phyloP scores from a whole-genome alignment of 2,888 invertebrate genomes.

The Eristalinus aeneus region DNA sequence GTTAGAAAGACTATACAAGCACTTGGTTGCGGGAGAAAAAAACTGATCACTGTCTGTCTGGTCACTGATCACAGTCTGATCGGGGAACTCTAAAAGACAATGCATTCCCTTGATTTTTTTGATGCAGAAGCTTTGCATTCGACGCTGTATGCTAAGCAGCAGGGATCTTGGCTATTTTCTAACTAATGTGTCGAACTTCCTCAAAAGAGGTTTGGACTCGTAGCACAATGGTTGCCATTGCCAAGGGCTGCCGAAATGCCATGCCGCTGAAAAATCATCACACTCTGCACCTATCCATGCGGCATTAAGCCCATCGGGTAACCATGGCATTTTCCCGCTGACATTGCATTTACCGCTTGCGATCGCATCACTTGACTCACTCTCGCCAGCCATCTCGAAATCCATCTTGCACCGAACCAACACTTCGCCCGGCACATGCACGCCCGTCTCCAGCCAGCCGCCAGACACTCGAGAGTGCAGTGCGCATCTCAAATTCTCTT shows the following conservation, averaged over 20 bases:
- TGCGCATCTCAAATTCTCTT: constrained; percentile 30
- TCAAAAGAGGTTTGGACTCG: too few species aligned
- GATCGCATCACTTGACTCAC: constrained; percentile 21
- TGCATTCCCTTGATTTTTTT: too few species aligned
- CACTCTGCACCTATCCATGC: not conserved
- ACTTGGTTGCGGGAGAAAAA: too few species aligned
- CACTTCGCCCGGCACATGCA: not conserved
- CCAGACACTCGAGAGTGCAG: constrained; percentile 28
- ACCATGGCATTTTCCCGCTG: not conserved
- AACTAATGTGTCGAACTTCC: too few species aligned
- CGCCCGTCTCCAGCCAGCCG: not conserved
- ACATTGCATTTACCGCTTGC: not conserved
- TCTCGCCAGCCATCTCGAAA: constrained; percentile 34
- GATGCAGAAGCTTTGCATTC: too few species aligned
- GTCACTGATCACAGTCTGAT: too few species aligned
- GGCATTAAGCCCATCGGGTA: not conserved
- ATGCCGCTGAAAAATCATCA: not conserved
- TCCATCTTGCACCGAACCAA: constrained; percentile 7
- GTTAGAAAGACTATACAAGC: too few species aligned
- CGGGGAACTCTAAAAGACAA: too few species aligned
- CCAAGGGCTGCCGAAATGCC: not conserved
- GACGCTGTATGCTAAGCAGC: too few species aligned
- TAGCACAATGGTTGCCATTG: too few species aligned
- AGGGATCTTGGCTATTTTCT: too few species aligned
- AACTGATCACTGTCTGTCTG: too few species aligned